These are phyloP conservation scores for Drosophila ercepeae DNA, from an alignment of 1,140 invertebrate genomes.

Conservation along the genomic window DNA sequence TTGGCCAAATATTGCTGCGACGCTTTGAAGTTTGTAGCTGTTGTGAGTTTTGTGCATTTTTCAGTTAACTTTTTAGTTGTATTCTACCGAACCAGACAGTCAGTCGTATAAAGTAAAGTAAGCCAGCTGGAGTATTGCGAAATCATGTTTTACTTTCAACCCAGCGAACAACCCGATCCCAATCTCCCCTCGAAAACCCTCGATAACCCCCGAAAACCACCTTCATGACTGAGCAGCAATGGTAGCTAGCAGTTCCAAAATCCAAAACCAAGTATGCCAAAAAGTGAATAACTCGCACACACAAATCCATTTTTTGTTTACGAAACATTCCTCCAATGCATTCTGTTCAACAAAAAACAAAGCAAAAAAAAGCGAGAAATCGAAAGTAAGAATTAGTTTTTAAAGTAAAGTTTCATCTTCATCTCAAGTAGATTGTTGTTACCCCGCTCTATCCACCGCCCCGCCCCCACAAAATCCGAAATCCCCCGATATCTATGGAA, in stretches of 20 bases:
- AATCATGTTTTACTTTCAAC: slow-evolving; percentile 69
- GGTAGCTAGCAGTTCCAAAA: slow-evolving; percentile 82
- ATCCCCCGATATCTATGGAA: slow-evolving; percentile 24
- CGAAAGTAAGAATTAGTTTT: slow-evolving; percentile 49
- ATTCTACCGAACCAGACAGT: slow-evolving; percentile 21
- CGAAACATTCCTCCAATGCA: slow-evolving; percentile 72
- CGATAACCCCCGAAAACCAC: slow-evolving; percentile 30
- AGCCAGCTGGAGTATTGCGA: slow-evolving; percentile 67
- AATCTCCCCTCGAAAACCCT: not conserved
- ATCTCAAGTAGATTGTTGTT: slow-evolving; percentile 74
- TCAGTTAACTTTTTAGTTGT: slow-evolving; percentile 13
- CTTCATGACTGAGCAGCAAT: slow-evolving; percentile 81
- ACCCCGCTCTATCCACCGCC: slow-evolving; percentile 33
- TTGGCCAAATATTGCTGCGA: slow-evolving; percentile 19
- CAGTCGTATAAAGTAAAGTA: slow-evolving; percentile 37
- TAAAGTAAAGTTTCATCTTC: slow-evolving; percentile 52
- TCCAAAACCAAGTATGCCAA: slow-evolving; percentile 49
- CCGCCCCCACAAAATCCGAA: slow-evolving; percentile 9
- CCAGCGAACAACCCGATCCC: slow-evolving; percentile 8
- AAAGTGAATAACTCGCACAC: slow-evolving; percentile 53
- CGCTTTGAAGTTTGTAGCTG: slow-evolving; percentile 49
- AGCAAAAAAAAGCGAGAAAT: slow-evolving; percentile 53
- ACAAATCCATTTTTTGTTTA: slow-evolving; percentile 65
- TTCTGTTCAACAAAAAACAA: slow-evolving; percentile 66
- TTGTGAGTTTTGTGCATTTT: slow-evolving; percentile 43